Conservation (phyloP, 2,888 invertebrate species). For the Hypena proboscidalis region DNA sequence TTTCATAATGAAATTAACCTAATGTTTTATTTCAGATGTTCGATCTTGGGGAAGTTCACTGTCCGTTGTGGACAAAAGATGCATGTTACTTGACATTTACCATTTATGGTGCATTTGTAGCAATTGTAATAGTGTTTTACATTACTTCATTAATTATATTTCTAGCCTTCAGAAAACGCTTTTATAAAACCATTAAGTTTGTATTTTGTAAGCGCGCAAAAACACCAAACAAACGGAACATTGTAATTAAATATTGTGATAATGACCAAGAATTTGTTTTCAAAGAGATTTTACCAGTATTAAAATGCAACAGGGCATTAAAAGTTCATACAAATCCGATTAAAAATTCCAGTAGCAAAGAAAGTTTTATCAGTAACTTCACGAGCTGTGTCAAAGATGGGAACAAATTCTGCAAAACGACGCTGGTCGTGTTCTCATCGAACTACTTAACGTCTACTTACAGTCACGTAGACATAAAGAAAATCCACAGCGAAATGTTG, state of each 20-base stretch:
- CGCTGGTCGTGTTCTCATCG: constrained; percentile 70
- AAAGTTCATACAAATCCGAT: constrained; percentile 52
- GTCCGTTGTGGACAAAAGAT: constrained; percentile 60
- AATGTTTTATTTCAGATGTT: constrained; percentile 56
- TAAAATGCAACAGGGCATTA: constrained; percentile 56
- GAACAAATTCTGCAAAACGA: constrained; percentile 45
- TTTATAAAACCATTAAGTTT: constrained; percentile 51
- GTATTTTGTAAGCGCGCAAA: constrained; percentile 33
- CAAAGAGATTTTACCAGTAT: constrained; percentile 66
- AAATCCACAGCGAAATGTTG: constrained; percentile 73
- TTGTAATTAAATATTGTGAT: constrained; percentile 61
- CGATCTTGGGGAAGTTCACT: constrained; percentile 56
- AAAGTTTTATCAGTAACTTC: constrained; percentile 48
- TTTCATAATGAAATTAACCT: background rate
- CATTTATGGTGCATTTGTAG: constrained; percentile 51
- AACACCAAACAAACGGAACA: constrained; percentile 37
- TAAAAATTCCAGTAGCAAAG: constrained; percentile 43
- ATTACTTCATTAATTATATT: constrained; percentile 50
- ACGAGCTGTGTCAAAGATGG: constrained; percentile 49
- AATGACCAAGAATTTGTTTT: constrained; percentile 70
- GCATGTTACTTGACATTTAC: constrained; percentile 58
- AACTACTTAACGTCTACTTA: constrained; percentile 73
- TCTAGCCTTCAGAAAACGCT: constrained; percentile 53
- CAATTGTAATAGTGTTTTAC: constrained; percentile 46
- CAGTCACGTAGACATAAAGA: constrained; percentile 74